Percentiles rank a stretch among this genome's conserved stretches.
Conservation (phyloP, 2,797 vertebrate genomes). For the Cynodonichthys magdalenae region DNA sequence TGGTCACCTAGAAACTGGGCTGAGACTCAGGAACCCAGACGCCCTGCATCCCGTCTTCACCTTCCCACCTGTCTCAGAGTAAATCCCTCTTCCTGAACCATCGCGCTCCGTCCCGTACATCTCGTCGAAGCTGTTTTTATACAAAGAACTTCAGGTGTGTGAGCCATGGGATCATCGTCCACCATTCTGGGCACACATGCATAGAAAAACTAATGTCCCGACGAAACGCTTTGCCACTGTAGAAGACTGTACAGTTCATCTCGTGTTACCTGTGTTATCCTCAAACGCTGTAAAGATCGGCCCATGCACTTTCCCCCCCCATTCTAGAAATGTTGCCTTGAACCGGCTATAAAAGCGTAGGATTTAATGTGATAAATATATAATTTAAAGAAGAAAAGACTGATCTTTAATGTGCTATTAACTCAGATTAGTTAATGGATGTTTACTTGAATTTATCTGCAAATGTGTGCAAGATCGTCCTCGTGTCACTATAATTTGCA, state of each 20-base stretch:
- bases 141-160: slow-evolving; percentile 69
- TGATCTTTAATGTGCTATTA: slow-evolving; percentile 74
- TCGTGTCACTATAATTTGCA: slow-evolving; percentile 63
- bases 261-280: slow-evolving; percentile 69
- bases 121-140: slow-evolving; percentile 72
- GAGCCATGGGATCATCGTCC: slow-evolving; percentile 59
- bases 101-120: slow-evolving; percentile 60
- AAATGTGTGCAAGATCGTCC: slow-evolving; percentile 60
- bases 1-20: slow-evolving; percentile 71
- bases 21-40: slow-evolving; percentile 73
- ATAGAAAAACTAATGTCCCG: slow-evolving; percentile 47
- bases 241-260: slow-evolving; percentile 81
- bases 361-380: slow-evolving; percentile 73
- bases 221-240: slow-evolving; percentile 73
- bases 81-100: slow-evolving; percentile 20
- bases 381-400: slow-evolving; percentile 67
- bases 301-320: slow-evolving; percentile 54
- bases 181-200: slow-evolving; percentile 61
- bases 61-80: slow-evolving; percentile 31
- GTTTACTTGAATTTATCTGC: slow-evolving; percentile 70
- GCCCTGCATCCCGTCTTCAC: slow-evolving; percentile 35
- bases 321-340: slow-evolving; percentile 81
- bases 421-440: slow-evolving; percentile 63
- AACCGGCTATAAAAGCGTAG: slow-evolving; percentile 73
- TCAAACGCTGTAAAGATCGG: slow-evolving; percentile 69